Percentiles rank a stretch among this genome's conserved stretches.
phyloP scores from a whole-genome alignment of 1,140 invertebrate species.

The Harpegnathos saltator region DNA sequence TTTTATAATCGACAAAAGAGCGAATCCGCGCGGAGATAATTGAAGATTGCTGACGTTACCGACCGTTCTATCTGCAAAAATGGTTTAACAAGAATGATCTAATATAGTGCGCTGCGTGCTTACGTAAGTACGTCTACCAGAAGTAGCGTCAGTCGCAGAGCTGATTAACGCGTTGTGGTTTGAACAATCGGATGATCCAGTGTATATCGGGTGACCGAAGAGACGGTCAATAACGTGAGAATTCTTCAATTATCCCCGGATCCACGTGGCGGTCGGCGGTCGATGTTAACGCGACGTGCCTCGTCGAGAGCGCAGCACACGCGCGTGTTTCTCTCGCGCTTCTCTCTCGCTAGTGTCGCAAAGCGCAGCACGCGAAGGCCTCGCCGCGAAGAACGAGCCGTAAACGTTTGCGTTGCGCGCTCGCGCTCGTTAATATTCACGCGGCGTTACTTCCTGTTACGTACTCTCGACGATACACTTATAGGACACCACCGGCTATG shows the following conservation, averaged over 20 bases:
- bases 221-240: conserved; percentile 6
- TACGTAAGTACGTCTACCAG: no score
- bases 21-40: no score
- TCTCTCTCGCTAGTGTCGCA: conserved; percentile 3
- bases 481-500: conserved; percentile 59
- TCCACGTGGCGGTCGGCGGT: background rate
- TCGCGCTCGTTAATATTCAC: conserved; percentile 80
- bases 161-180: no score
- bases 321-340: background rate
- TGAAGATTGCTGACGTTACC: no score
- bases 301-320: conserved; percentile 1
- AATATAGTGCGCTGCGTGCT: no score
- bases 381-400: conserved; percentile 23
- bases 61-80: no score
- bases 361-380: conserved; percentile 4
- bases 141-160: no score
- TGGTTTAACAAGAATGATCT: no score
- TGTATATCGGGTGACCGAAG: background rate
- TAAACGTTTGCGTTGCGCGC: conserved; percentile 72
- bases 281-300: background rate
- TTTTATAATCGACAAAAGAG: no score
- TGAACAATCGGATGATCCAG: no score
- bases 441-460: conserved; percentile 80
- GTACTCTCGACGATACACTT: conserved; percentile 81
- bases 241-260: background rate